These are phyloP conservation scores for Paracyclopina nana DNA, from an alignment of 1,140 invertebrate species.

Conservation along the genomic window DNA sequence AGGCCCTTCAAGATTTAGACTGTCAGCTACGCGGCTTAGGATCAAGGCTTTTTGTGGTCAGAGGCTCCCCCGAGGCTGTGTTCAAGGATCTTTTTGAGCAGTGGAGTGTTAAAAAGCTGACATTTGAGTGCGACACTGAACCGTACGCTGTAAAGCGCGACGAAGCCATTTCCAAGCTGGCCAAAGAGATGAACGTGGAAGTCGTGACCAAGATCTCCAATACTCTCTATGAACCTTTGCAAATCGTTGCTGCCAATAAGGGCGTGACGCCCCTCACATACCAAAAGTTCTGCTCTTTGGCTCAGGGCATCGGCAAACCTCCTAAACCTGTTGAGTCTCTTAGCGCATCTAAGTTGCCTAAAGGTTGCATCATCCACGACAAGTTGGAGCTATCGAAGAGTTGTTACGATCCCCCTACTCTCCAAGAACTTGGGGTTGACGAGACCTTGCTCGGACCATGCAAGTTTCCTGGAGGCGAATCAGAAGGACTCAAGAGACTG, in stretches of 20 bases:
- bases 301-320: too few species aligned
- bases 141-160: conserved; percentile 61
- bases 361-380: too few species aligned
- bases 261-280: not conserved
- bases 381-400: too few species aligned
- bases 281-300: too few species aligned
- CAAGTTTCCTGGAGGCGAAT: conserved; percentile 37
- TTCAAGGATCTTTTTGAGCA: conserved; percentile 65
- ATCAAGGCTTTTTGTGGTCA: conserved; percentile 63
- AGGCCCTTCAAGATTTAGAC: conserved; percentile 73
- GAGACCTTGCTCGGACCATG: not conserved
- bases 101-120: conserved; percentile 62
- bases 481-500: conserved; percentile 51
- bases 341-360: too few species aligned
- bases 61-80: conserved; percentile 65
- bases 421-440: not conserved
- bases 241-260: not conserved
- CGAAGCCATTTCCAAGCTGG: conserved; percentile 56
- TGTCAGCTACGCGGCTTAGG: conserved; percentile 52
- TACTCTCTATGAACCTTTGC: too few species aligned
- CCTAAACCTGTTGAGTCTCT: too few species aligned
- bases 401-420: not conserved
- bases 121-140: conserved; percentile 75
- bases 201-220: conserved; percentile 54
- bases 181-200: conserved; percentile 52